Base-by-base conservation (phyloP, 2,797 vertebrate genomes). In the Synanceia verrucosa region DNA sequence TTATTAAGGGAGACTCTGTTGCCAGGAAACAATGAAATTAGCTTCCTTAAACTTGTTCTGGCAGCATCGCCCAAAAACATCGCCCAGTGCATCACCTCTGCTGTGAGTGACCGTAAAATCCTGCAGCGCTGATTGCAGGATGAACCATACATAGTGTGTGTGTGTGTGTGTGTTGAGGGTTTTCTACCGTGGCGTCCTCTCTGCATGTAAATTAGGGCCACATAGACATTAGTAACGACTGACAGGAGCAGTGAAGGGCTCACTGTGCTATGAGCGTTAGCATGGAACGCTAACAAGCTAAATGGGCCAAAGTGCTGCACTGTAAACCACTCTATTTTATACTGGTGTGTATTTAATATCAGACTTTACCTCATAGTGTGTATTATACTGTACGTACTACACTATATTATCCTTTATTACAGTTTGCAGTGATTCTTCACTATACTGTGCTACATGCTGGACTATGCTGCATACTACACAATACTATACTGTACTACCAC, bases 131-230 rank as follows among this genome's bases (percentile, higher is more conserved):
- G 69, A 73, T 59, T 48, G 52, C 43, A 73, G 71, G 29, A 69
- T 14, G 34, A 50, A 62, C 3, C 51, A 16, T n/a, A n/a, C 41
- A 18, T 5, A 19, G 26, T 67, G 65, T 70, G 34, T 31, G 57
- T 48, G 34, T 31, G 55, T 70, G 31, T 34, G 58, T 21, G 50
- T 14, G 24, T 41, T 13, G 36, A 26, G 18, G 44, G 37, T 13
- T 6, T 56, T 64, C 34, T 53, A 36, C 53, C 59, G 63, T n/a
- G 21, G 24, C 19, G 55, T 70, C 65, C 58, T 77, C 37, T 70
- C 51, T 71, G 61, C 67, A 70, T 69, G 60, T 75, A 76, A 83
- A 88, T 88, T 72, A 79, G 75, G 81, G 67, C 65, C 79, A 77
- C 73, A 39, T 48, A 73, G 66, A 75, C 55, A 78, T 89, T 88